These are phyloP conservation scores for Coptodon bakossiorum DNA, from an alignment of 2,113 vertebrate species.

Conservation along the genomic window DNA sequence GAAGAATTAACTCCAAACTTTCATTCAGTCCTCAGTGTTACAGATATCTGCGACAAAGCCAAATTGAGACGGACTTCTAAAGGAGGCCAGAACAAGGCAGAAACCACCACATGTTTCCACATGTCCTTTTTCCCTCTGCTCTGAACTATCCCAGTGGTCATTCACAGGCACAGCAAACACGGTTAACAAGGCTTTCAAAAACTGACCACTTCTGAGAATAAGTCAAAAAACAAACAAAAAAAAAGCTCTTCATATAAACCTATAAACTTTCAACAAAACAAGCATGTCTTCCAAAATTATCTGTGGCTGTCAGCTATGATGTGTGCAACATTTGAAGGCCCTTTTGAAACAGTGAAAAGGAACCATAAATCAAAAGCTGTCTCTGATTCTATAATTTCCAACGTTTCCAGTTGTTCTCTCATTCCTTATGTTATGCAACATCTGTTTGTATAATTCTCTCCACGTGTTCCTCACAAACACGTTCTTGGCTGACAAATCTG, in stretches of 20 bases:
- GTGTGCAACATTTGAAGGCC: constrained; percentile 29
- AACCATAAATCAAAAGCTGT: constrained; percentile 44
- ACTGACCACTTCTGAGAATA: constrained; percentile 57
- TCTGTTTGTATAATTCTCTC: constrained; percentile 34
- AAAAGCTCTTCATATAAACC: constrained; percentile 53
- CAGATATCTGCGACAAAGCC: constrained; percentile 47
- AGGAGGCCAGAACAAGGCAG: constrained; percentile 43
- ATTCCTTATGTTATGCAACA: constrained; percentile 20
- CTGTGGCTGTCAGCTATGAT: constrained; percentile 49
- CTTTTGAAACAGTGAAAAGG: constrained; percentile 28
- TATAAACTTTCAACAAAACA: constrained; percentile 58
- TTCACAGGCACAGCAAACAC: constrained; percentile 30
- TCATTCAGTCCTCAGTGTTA: constrained; percentile 18
- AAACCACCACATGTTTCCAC: constrained; percentile 61
- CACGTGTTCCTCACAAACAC: constrained; percentile 8
- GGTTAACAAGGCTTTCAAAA: constrained; percentile 43
- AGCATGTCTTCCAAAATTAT: constrained; percentile 47
- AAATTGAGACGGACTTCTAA: constrained; percentile 44
- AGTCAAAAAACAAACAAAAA: background rate
- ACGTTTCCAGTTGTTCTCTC: constrained; percentile 41
- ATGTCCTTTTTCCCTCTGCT: constrained; percentile 17
- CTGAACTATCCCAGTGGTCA: constrained; percentile 33
- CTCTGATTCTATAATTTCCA: constrained; percentile 33
- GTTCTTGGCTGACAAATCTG: constrained; percentile 12
- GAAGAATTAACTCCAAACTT: constrained; percentile 35